Evolutionary conservation across 1,140 invertebrate genomes (phyloP), one percentile per base, ranked within the genome.

Genomic region (Aphelinus atriplicis): DNA sequence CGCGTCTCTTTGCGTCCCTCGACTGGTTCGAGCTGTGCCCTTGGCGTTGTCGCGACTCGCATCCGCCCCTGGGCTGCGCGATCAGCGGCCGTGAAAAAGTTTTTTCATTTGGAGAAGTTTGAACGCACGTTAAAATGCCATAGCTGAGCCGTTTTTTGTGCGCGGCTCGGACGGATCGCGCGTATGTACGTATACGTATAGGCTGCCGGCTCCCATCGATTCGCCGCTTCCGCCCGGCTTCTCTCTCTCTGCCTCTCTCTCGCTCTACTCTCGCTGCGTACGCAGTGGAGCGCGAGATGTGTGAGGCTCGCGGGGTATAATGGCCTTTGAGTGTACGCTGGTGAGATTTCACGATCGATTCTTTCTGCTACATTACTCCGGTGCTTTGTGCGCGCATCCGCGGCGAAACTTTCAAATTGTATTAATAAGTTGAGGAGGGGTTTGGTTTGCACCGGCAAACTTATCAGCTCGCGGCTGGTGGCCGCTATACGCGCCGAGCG

Each of bases 101-200:
- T 79, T 79, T 79, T 79, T 79, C 78, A 79, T 79, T 79, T 77
- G 71, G 75, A 77, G 58, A 72, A 73, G 62, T 73, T 75, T 5
- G 43, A 71, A 68, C 62, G 26, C 26, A 77, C 68, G 70, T 78
- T 76, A 71, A 78, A 78, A 75, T 71, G 62, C 71, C 74, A 76
- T 78, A 55, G 66, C 64, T 55, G 71, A 67, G 65, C 55, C 48
- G 46, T 26, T 26, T 26, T 26, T 26, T 26, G 26, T 26, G 26
- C 26, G 26, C 26, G 26, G 26, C 26, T 26, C 26, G 26, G 26
- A 26, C 26, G 26, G 26, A 26, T 26, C 26, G 26, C 26, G 26
- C 26, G 26, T 26, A 26, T 26, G 26, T 26, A 26, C 26, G 26
- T 26, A 26, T 26, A 26, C 26, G 26, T 26, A 26, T 26, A 26